These are phyloP conservation scores for Whitmania pigra DNA, from an alignment of 1,140 invertebrate genomes.

Conservation along the genomic window DNA sequence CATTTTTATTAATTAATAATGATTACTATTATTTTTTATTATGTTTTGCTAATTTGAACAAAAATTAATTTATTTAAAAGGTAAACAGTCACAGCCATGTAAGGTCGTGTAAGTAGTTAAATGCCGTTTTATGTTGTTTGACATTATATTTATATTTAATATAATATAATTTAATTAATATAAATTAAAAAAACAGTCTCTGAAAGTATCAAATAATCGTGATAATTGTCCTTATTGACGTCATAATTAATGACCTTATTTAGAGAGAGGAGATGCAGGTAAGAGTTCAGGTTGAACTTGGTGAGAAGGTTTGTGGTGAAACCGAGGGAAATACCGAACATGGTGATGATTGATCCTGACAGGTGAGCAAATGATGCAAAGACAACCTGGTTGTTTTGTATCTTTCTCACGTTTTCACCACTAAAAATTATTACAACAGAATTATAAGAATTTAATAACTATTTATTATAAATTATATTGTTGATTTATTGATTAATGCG, in stretches of 20 bases:
- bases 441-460: too few relatives aligned
- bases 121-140: too few relatives aligned
- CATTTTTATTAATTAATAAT: background rate
- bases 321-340: constrained; percentile 1
- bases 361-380: constrained; percentile 14
- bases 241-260: background rate
- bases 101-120: too few relatives aligned
- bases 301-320: background rate
- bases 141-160: too few relatives aligned
- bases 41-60: background rate
- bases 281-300: constrained; percentile 2
- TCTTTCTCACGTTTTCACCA: constrained; percentile 12
- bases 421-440: too few relatives aligned
- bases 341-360: background rate
- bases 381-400: background rate
- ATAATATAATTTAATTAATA: too few relatives aligned
- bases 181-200: background rate
- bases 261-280: background rate
- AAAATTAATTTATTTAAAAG: background rate
- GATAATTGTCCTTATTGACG: background rate
- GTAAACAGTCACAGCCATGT: too few relatives aligned
- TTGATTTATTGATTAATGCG: too few relatives aligned
- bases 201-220: background rate
- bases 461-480: too few relatives aligned
- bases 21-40: background rate